phyloP scores from a whole-genome alignment of 2,797 vertebrate genomes.

The Phataginus tricuspis region DNA sequence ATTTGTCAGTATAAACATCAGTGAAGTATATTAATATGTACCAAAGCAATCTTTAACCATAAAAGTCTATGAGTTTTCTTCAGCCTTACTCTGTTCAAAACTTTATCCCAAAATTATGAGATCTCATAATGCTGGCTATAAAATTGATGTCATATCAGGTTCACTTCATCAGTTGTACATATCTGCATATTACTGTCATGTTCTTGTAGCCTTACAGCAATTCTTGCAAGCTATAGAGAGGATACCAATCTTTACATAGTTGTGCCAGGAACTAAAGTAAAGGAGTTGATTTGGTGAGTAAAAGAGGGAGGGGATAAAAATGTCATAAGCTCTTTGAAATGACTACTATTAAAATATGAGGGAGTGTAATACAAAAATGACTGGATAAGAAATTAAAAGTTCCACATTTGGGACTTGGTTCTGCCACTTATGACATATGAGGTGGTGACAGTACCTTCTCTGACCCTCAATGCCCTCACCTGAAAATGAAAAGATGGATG shows the following conservation, averaged over 20 bases:
- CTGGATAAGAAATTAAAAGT: slow-evolving; percentile 15
- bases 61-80: slow-evolving; percentile 1
- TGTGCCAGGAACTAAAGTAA: neutral
- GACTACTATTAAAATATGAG: neutral
- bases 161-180: slow-evolving; percentile 8
- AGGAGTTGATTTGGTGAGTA: neutral
- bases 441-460: neutral
- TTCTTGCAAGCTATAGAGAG: neutral
- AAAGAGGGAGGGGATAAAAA: neutral
- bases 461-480: neutral
- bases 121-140: neutral
- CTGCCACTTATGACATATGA: neutral
- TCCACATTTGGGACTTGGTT: neutral
- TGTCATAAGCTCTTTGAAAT: slow-evolving; percentile 1
- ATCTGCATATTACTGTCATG: neutral
- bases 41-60: neutral
- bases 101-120: neutral
- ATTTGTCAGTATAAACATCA: slow-evolving; percentile 4
- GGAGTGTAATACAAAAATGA: neutral
- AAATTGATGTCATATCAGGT: neutral
- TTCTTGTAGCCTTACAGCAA: neutral
- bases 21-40: neutral
- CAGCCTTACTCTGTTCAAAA: neutral
- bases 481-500: neutral
- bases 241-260: neutral